Evolutionary conservation across 2,113 vertebrate species (phyloP).

Genomic region (Syngnathus scovelli): DNA sequence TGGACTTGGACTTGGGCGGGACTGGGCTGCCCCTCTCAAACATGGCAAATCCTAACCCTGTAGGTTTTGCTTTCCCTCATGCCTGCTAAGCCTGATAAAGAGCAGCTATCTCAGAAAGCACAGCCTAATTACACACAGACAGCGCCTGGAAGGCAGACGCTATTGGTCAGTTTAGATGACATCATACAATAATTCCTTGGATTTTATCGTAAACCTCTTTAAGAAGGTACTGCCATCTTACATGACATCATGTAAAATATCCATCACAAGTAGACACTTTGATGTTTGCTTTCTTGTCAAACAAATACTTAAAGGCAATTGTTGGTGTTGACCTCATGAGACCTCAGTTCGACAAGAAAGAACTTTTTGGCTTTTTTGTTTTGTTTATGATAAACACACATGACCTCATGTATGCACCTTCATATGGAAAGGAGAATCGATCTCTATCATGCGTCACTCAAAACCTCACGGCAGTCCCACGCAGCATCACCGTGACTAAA

Average conservation of each 20-base stretch:
- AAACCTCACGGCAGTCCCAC: background rate
- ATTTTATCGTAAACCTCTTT: background rate
- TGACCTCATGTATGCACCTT: conserved; percentile 4
- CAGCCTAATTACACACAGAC: conserved; percentile 58
- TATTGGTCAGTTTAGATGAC: conserved; percentile 53
- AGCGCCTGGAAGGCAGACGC: conserved; percentile 7
- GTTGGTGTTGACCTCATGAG: too few relatives aligned
- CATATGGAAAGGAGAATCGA: conserved; percentile 8
- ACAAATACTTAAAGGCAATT: too few relatives aligned
- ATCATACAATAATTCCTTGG: background rate
- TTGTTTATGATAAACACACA: too few relatives aligned
- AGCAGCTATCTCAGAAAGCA: conserved; percentile 41
- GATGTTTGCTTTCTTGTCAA: too few relatives aligned
- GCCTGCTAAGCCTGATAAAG: conserved; percentile 54
- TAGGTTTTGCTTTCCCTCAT: conserved; percentile 19
- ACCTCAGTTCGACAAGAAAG: too few relatives aligned
- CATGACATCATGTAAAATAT: conserved; percentile 16
- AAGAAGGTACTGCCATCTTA: background rate
- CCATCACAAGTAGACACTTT: conserved; percentile 10
- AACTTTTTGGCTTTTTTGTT: too few relatives aligned
- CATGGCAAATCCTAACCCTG: background rate
- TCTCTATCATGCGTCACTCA: conserved; percentile 6
- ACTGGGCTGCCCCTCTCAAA: conserved; percentile 41
- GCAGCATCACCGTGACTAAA: conserved; percentile 32
- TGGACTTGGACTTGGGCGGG: conserved; percentile 12